phyloP scores from a whole-genome alignment of 1,140 invertebrate species.

The Anoplolepis gracilipes region DNA sequence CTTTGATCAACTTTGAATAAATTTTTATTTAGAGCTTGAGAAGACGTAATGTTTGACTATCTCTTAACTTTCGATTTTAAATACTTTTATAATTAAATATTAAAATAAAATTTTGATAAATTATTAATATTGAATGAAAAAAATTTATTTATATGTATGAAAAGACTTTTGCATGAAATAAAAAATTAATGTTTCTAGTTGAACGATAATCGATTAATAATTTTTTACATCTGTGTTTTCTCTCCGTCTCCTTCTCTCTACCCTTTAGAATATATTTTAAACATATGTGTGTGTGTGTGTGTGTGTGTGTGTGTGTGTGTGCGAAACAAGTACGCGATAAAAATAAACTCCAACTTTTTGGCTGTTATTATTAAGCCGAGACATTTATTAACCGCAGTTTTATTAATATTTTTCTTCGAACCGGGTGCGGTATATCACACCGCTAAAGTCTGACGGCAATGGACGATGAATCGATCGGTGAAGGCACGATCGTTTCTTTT shows the following conservation, averaged over 20 bases:
- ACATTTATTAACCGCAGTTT: neutral
- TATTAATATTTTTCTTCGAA: neutral
- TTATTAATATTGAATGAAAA: neutral
- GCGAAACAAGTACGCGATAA: neutral
- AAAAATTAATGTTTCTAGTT: neutral
- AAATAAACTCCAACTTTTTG: neutral
- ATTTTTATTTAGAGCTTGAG: neutral
- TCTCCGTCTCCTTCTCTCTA: neutral
- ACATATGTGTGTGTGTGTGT: too few species aligned
- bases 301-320: too few species aligned
- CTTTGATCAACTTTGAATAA: neutral
- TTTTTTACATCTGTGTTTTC: neutral
- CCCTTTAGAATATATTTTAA: neutral
- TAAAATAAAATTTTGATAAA: neutral
- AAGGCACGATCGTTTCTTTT: slow-evolving; percentile 39
- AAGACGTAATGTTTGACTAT: neutral
- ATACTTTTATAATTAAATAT: neutral
- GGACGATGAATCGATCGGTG: slow-evolving; percentile 29
- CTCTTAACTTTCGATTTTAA: neutral
- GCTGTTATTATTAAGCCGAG: neutral
- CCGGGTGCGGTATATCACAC: neutral
- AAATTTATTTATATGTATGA: neutral
- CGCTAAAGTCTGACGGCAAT: neutral
- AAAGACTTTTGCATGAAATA: neutral
- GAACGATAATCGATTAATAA: neutral